Evolutionary conservation across 2,113 vertebrate species (phyloP).

Genomic region (Bufo gargarizans): DNA sequence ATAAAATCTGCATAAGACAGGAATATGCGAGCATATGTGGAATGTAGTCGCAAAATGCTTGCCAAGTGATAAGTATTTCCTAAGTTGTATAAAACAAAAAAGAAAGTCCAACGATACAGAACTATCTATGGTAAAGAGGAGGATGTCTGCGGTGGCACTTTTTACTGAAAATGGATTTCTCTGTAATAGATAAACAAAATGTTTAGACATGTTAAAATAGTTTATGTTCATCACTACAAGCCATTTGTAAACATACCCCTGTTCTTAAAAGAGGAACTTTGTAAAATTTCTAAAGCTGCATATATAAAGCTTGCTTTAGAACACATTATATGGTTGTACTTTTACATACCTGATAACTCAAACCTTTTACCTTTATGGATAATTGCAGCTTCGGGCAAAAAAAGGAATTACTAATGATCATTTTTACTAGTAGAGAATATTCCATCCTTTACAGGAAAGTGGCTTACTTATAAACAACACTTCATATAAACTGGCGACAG

Average conservation of each 20-base stretch:
- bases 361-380: not conserved
- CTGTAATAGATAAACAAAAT: not conserved
- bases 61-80: not conserved
- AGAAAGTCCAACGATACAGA: not conserved
- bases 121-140: not conserved
- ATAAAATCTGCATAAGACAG: not conserved
- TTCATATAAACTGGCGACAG: conserved; percentile 31
- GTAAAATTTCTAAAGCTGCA: not conserved
- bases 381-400: conserved; percentile 1
- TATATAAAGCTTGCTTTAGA: not conserved
- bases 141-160: not conserved
- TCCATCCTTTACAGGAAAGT: conserved; percentile 27
- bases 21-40: not conserved
- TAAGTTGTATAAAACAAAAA: not conserved
- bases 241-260: not conserved
- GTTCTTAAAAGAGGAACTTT: conserved; percentile 14
- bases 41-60: not conserved
- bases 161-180: not conserved
- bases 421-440: conserved; percentile 27
- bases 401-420: conserved; percentile 22
- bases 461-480: conserved; percentile 25
- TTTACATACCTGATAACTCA: not conserved
- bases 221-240: not conserved
- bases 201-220: conserved; percentile 3
- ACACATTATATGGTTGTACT: not conserved